These are phyloP conservation scores for Malacoctenus gilli DNA, from an alignment of 2,797 vertebrate species.

Conservation along the genomic window DNA sequence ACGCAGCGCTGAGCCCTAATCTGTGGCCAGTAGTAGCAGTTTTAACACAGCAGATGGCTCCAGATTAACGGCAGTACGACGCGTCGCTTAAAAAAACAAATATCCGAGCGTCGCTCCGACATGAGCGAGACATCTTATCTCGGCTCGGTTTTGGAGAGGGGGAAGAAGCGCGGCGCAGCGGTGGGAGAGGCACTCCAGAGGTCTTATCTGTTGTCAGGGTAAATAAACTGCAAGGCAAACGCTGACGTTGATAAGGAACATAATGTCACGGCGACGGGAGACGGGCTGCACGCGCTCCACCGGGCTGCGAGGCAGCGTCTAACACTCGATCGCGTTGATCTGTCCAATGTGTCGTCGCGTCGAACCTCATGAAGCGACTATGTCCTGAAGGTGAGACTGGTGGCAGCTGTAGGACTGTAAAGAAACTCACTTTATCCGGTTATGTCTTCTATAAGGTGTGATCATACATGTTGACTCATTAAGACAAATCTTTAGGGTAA, in stretches of 20 bases:
- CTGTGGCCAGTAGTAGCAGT: constrained; percentile 40
- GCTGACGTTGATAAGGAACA: constrained; percentile 21
- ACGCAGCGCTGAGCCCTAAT: constrained; percentile 24
- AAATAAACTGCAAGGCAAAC: constrained; percentile 37
- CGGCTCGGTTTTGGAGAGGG: constrained; percentile 30
- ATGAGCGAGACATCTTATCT: constrained; percentile 50
- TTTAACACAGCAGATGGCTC: constrained; percentile 42
- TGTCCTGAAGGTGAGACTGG: neutral
- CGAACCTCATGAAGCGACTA: neutral
- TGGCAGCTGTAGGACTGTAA: neutral
- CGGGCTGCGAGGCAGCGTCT: constrained; percentile 5
- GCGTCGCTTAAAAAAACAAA: constrained; percentile 31
- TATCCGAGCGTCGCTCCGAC: constrained; percentile 24
- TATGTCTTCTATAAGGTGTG: too few relatives aligned
- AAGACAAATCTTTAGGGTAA: too few relatives aligned
- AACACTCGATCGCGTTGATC: neutral
- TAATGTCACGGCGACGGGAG: constrained; percentile 15
- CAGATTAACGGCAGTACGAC: constrained; percentile 1
- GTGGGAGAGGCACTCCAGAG: constrained; percentile 3
- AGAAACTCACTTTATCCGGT: too few relatives aligned
- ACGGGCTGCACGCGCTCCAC: constrained; percentile 2
- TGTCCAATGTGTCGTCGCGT: constrained; percentile 3
- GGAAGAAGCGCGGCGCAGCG: constrained; percentile 24
- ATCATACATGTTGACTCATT: too few relatives aligned
- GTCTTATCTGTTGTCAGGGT: constrained; percentile 35